Conservation (phyloP, 2,888 invertebrate species). For the Seira sanloemensis region DNA sequence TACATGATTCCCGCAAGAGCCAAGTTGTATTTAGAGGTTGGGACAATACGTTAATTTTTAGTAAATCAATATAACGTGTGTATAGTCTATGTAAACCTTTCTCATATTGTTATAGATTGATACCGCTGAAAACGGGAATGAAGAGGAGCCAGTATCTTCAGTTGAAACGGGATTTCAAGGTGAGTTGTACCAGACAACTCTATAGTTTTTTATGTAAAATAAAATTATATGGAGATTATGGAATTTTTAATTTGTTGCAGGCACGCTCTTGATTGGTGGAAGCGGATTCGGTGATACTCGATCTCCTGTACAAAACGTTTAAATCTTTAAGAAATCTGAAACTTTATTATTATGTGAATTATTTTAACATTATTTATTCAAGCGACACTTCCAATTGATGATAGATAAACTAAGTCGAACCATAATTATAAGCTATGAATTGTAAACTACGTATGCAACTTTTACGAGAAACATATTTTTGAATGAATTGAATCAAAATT, state of each 20-base stretch:
- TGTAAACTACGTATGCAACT: no score
- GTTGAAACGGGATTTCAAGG: conserved; percentile 70
- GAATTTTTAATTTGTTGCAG: conserved; percentile 8
- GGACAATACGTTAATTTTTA: conserved; percentile 10
- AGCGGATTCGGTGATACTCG: conserved; percentile 39
- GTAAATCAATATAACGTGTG: neutral
- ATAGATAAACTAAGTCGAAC: no score
- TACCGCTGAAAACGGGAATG: conserved; percentile 47
- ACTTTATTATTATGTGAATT: no score
- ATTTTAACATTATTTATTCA: no score
- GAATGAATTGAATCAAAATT: no score
- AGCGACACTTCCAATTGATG: no score
- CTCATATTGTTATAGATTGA: conserved; percentile 57
- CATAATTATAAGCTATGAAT: no score
- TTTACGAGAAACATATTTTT: no score
- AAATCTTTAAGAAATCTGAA: no score
- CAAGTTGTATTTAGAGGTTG: conserved; percentile 61
- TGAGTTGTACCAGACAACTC: conserved; percentile 24
- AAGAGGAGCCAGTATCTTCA: conserved; percentile 50
- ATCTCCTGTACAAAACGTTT: conserved; percentile 46
- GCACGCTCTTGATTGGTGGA: conserved; percentile 36
- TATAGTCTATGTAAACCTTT: neutral
- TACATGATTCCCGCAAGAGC: conserved; percentile 46
- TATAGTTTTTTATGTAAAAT: neutral
- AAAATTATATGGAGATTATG: neutral